These are phyloP conservation scores for Calyptomena viridis DNA, from an alignment of 2,113 vertebrate genomes.

Conservation along the genomic window DNA sequence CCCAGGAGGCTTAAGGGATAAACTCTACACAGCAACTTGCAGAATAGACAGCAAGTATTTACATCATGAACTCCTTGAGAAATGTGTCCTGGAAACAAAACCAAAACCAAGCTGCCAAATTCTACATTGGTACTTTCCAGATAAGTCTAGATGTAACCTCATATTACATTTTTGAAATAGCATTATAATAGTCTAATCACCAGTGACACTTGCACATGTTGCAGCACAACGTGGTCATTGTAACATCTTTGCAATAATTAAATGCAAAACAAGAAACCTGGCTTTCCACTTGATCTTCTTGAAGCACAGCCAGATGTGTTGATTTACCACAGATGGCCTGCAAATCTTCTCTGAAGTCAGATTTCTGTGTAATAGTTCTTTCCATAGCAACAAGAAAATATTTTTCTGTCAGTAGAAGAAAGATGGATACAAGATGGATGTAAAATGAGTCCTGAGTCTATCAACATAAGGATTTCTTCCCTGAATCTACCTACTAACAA, in stretches of 20 bases:
- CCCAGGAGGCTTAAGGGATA: background rate
- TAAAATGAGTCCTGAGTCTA: background rate
- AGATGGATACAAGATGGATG: background rate
- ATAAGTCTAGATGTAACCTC: background rate
- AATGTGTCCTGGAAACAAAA: background rate
- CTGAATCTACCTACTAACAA: background rate
- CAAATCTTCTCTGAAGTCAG: background rate
- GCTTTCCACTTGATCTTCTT: background rate
- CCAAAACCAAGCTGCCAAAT: background rate
- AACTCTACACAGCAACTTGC: background rate
- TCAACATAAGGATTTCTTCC: background rate
- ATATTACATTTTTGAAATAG: background rate
- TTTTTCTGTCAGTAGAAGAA: background rate
- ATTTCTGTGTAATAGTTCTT: background rate
- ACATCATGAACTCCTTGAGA: background rate
- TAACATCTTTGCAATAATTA: background rate
- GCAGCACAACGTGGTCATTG: background rate
- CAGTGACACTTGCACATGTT: background rate
- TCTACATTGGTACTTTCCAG: background rate
- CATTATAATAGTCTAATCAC: background rate
- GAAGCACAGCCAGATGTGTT: background rate
- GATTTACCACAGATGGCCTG: background rate
- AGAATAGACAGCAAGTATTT: background rate
- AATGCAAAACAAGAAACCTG: background rate
- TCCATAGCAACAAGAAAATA: slow-evolving; percentile 26